Evolutionary conservation across 92 coral and sea anemone genomes (phyloP).

Genomic region (Hydrozoanthus gracilis): DNA sequence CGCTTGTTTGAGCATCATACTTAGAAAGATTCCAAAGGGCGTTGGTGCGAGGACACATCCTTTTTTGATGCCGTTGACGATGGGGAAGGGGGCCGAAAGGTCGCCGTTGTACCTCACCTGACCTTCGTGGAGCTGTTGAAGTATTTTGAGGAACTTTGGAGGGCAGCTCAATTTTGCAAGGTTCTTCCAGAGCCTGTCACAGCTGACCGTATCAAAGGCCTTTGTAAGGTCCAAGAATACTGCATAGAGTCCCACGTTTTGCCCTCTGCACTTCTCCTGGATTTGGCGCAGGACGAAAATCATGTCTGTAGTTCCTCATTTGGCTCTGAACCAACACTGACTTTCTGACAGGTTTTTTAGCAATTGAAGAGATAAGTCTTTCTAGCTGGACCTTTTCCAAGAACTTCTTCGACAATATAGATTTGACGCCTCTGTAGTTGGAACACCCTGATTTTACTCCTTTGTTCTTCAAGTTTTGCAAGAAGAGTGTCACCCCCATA

Average conservation of each 20-base stretch:
- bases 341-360: neutral
- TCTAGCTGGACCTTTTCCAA: neutral
- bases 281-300: neutral
- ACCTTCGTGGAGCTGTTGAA: slow-evolving; percentile 26
- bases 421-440: neutral
- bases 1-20: neutral
- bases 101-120: slow-evolving; percentile 35
- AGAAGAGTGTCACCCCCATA: neutral
- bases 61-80: slow-evolving; percentile 6
- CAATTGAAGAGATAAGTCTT: neutral
- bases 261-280: neutral
- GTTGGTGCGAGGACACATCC: slow-evolving; percentile 3
- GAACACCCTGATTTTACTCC: neutral
- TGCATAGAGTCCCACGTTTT: neutral
- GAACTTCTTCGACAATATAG: neutral
- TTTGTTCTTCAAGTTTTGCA: neutral
- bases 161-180: slow-evolving; percentile 16
- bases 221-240: neutral
- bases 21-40: slow-evolving; percentile 21
- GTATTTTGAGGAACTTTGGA: neutral
- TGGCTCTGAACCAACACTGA: slow-evolving; percentile 11
- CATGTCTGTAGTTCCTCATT: neutral
- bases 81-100: slow-evolving; percentile 21
- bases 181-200: neutral
- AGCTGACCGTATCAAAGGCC: slow-evolving; percentile 1